Percentiles rank a stretch among this genome's conserved stretches.
Evolutionary conservation across 2,888 invertebrate species (phyloP).

Genomic region (Doris montereyensis): DNA sequence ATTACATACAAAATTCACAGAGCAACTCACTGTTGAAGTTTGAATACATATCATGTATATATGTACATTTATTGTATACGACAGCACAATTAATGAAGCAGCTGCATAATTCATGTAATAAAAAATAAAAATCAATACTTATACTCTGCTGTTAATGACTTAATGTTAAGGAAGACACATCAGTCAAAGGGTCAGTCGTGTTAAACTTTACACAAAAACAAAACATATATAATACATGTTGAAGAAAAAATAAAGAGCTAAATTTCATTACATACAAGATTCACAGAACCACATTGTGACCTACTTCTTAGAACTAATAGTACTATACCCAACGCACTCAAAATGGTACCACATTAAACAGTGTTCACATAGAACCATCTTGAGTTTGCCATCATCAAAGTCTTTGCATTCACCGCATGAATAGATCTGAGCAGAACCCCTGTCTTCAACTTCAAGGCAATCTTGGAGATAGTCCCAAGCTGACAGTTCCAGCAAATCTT

Average conservation of each 20-base stretch:
- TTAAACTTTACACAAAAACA: too few relatives aligned
- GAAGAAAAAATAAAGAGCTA: too few relatives aligned
- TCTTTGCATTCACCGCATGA: background rate
- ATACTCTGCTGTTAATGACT: too few relatives aligned
- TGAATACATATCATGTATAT: too few relatives aligned
- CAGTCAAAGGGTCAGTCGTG: too few relatives aligned
- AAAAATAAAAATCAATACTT: too few relatives aligned
- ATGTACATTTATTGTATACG: too few relatives aligned
- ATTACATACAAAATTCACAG: background rate
- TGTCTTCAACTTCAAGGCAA: background rate
- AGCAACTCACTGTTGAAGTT: too few relatives aligned
- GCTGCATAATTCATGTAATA: too few relatives aligned
- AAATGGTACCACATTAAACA: background rate
- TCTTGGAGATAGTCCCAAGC: background rate
- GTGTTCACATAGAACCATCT: background rate
- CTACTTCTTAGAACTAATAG: background rate
- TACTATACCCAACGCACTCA: background rate
- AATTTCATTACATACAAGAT: background rate
- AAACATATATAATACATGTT: too few relatives aligned
- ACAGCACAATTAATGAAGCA: too few relatives aligned
- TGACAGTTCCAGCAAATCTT: background rate
- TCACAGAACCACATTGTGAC: background rate
- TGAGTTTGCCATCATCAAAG: background rate
- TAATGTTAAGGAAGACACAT: too few relatives aligned
- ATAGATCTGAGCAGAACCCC: background rate